These are phyloP conservation scores for Geophilus truncorum DNA, from an alignment of 2,888 invertebrate species.

Conservation along the genomic window DNA sequence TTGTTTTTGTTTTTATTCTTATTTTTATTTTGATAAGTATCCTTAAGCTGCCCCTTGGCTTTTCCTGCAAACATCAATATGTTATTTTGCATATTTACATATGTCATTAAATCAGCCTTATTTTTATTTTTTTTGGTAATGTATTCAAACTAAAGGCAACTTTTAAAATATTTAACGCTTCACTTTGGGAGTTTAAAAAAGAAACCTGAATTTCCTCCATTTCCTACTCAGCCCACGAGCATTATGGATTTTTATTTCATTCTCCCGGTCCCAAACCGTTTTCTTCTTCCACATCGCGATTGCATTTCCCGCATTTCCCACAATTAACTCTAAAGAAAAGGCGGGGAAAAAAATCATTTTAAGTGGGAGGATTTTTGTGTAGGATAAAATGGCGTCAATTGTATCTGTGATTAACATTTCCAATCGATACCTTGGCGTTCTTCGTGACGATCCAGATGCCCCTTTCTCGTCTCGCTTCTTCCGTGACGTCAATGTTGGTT, in stretches of 20 bases:
- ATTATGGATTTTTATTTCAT: background rate
- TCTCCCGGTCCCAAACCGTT: background rate
- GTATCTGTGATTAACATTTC: conserved; percentile 1
- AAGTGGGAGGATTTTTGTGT: background rate
- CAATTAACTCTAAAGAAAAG: background rate
- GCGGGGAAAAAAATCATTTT: background rate
- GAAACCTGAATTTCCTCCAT: background rate
- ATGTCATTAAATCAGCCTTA: too few species aligned
- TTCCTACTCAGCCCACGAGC: too few species aligned
- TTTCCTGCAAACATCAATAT: too few species aligned
- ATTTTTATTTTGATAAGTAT: too few species aligned
- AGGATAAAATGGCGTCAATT: conserved; percentile 5
- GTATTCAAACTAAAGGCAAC: background rate
- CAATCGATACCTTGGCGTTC: conserved; percentile 2
- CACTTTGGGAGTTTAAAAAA: background rate
- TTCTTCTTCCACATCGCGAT: background rate
- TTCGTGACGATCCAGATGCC: background rate
- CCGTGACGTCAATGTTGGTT: background rate
- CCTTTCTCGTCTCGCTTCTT: too few species aligned
- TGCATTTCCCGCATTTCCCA: too few species aligned
- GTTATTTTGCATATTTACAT: too few species aligned
- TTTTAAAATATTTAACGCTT: background rate
- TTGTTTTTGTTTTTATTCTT: too few species aligned
- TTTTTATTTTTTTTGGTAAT: too few species aligned
- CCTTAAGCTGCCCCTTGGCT: too few species aligned